Percentiles rank a stretch among this genome's conserved stretches.
Evolutionary conservation across 1,140 invertebrate genomes (phyloP).

Genomic region (Nixonia krombeini): DNA sequence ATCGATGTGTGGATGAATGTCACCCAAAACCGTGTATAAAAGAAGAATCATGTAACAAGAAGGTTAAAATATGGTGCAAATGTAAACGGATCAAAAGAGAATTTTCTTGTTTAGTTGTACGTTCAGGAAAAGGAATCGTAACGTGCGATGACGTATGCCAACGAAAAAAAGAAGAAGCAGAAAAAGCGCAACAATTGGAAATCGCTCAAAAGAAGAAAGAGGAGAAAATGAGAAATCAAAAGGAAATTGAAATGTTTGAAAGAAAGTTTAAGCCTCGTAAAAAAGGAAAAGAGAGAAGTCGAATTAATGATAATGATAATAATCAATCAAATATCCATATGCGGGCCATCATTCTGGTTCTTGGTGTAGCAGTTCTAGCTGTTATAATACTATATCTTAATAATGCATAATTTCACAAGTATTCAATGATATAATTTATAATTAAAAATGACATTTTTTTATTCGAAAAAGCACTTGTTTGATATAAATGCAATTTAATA

Average conservation of each 20-base stretch:
- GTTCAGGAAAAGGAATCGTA: slow-evolving; percentile 70
- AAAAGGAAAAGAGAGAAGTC: slow-evolving; percentile 67
- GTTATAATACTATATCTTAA: not conserved
- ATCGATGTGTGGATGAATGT: slow-evolving; percentile 79
- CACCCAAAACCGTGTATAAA: slow-evolving; percentile 83
- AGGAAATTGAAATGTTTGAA: slow-evolving; percentile 81
- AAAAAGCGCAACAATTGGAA: slow-evolving; percentile 70
- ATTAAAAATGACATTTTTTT: not conserved
- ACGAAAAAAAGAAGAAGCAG: slow-evolving; percentile 72
- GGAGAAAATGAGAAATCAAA: slow-evolving; percentile 78
- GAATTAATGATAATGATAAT: slow-evolving; percentile 6
- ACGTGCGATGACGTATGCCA: slow-evolving; percentile 77
- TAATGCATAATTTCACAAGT: not conserved
- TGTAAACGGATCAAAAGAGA: slow-evolving; percentile 87
- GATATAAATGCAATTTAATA: too few species aligned
- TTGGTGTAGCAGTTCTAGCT: not conserved
- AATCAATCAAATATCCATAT: not conserved
- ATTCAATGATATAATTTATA: too few species aligned
- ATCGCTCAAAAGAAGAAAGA: slow-evolving; percentile 72
- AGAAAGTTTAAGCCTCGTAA: slow-evolving; percentile 78
- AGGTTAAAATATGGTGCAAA: slow-evolving; percentile 82
- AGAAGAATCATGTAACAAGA: slow-evolving; percentile 81
- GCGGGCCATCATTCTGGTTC: too few species aligned
- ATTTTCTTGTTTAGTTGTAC: slow-evolving; percentile 78
- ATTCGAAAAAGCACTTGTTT: too few species aligned